phyloP scores from a whole-genome alignment of 2,888 invertebrate genomes.

The Nephrotoma guestfalica region DNA sequence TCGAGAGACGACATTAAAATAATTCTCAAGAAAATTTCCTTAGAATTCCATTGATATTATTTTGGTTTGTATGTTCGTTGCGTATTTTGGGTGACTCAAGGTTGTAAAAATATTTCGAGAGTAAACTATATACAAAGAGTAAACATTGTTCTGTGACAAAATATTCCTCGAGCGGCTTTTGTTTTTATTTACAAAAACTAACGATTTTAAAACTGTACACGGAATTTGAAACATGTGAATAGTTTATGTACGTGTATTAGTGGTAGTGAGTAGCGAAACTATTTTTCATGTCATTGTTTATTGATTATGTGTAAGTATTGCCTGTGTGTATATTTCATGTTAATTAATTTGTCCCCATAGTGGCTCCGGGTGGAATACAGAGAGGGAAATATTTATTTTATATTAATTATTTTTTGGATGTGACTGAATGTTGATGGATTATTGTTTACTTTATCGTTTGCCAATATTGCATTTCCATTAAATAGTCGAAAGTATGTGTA shows the following conservation, averaged over 20 bases:
- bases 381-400: background rate
- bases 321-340: background rate
- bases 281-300: background rate
- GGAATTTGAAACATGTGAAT: background rate
- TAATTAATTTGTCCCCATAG: background rate
- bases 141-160: background rate
- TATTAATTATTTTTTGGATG: background rate
- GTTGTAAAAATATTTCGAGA: background rate
- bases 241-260: background rate
- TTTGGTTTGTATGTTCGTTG: background rate
- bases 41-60: background rate
- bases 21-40: background rate
- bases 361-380: background rate
- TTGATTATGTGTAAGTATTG: background rate
- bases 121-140: background rate
- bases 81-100: background rate
- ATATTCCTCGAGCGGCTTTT: background rate
- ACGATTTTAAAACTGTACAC: background rate
- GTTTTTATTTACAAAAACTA: background rate
- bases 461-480: background rate
- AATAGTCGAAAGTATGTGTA: background rate
- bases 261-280: background rate
- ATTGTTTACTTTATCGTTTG: no score
- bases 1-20: background rate
- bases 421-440: background rate